A percentile compares a stretch with the other conserved stretches of the same genome.
These are phyloP conservation scores for Leptinotarsa tumamoca DNA, from an alignment of 2,888 invertebrate species.

Conservation along the genomic window DNA sequence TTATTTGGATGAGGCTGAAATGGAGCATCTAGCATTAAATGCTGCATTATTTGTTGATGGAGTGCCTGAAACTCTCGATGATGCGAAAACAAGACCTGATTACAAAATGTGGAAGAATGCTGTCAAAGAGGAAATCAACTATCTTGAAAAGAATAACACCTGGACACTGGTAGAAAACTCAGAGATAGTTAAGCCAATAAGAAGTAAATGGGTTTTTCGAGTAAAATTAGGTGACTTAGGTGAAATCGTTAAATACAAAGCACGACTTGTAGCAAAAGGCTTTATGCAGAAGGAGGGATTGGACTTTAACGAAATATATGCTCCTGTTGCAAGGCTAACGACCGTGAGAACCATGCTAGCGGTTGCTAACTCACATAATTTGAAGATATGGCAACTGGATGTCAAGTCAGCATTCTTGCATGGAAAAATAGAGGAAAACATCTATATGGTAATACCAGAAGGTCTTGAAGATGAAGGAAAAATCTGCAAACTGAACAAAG, in stretches of 20 bases:
- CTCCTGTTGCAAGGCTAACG: slow-evolving; percentile 38
- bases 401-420: slow-evolving; percentile 56
- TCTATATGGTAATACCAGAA: slow-evolving; percentile 50
- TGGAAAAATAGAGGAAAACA: slow-evolving; percentile 39
- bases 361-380: neutral
- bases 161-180: slow-evolving; percentile 37
- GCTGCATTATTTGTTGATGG: slow-evolving; percentile 25
- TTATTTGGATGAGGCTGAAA: slow-evolving; percentile 34
- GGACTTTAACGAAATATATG: slow-evolving; percentile 41
- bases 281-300: slow-evolving; percentile 21
- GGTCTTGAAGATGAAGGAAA: slow-evolving; percentile 41
- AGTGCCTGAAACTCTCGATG: slow-evolving; percentile 15
- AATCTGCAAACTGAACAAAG: slow-evolving; percentile 17
- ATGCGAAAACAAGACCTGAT: slow-evolving; percentile 32
- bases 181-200: slow-evolving; percentile 31
- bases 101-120: slow-evolving; percentile 36
- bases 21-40: slow-evolving; percentile 40
- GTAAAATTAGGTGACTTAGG: slow-evolving; percentile 32
- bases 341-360: slow-evolving; percentile 36
- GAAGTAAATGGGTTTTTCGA: slow-evolving; percentile 36
- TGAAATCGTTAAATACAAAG: slow-evolving; percentile 6
- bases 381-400: slow-evolving; percentile 38
- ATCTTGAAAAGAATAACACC: slow-evolving; percentile 35
- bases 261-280: slow-evolving; percentile 31
- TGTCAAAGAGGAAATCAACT: slow-evolving; percentile 33